Base-by-base conservation (phyloP, 2,888 invertebrate species). In the Acanthosepion esculentum region DNA sequence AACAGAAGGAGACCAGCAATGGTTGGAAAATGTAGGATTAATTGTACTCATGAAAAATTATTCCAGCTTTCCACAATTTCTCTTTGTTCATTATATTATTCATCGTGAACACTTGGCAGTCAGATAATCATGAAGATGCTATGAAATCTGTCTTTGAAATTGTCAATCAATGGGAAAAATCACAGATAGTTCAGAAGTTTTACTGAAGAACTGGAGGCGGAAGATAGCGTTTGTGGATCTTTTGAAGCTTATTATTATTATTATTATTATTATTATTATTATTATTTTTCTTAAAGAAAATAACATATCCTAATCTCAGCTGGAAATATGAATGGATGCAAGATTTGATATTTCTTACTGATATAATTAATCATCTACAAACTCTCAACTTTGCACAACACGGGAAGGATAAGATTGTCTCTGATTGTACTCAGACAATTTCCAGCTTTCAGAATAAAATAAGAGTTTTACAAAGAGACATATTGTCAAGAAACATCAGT, bases 371-470 rank as follows among this genome's bases (percentile, higher is more conserved):
- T 23, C 41, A 93, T 93, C 33, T 48, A 48, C 41, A 48, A 93
- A 93, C 93, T 48, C 93, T 93, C 26, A 93, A 48, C 93, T 50
- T 50, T 8, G 50, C 15, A 50, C 20, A 20, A 23, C 18, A 48
- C 15, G 18, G 0, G 48, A 33, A 10, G 48, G 10, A 29, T n/a
- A 93, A 93, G 93, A 93, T 29, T 50, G 3, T 93, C 48, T 18
- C 12, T 15, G 50, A 15, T 50, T 0, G 26, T 12, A 93, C 26
- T 18, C 26, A 93, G 26, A 41, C 41, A 41, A 41, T 93, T 93
- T 93, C 48, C 50, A 50, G 10, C 93, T 93, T 93, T 50, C 15
- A 50, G 48, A 48, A 48, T 93, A 48, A 93, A 93, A 93, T 93
- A 93, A 93, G 50, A 1, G 41, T 41, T 41, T 3, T 41, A 3